A percentile compares a stretch with the other conserved stretches of the same genome.
These are phyloP conservation scores for Microcaecilia unicolor DNA, from an alignment of 2,797 vertebrate genomes.

Conservation along the genomic window DNA sequence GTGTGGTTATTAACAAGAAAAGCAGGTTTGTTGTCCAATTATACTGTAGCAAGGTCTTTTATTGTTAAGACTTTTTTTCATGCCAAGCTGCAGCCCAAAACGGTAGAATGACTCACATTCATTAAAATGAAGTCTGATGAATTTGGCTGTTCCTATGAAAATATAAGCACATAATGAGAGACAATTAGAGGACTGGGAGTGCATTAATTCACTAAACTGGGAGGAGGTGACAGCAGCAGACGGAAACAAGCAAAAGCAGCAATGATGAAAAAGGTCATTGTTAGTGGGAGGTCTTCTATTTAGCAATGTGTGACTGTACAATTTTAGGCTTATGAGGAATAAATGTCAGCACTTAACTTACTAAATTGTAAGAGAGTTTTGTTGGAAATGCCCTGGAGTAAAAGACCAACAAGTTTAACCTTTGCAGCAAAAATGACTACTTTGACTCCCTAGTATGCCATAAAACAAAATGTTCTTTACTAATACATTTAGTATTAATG, in stretches of 20 bases:
- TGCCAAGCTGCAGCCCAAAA: neutral
- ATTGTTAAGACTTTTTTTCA: neutral
- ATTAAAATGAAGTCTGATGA: neutral
- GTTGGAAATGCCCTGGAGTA: neutral
- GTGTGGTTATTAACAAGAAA: neutral
- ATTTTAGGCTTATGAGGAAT: neutral
- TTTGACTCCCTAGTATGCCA: neutral
- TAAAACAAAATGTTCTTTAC: neutral
- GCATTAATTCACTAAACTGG: neutral
- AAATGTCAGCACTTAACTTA: neutral
- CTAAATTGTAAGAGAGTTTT: neutral
- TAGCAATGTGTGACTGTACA: neutral
- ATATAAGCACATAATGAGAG: neutral
- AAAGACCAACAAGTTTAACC: neutral
- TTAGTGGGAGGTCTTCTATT: neutral
- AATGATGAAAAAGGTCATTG: conserved; percentile 2
- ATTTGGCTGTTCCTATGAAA: conserved; percentile 4
- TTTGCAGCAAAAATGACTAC: neutral
- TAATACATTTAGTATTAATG: too few relatives aligned
- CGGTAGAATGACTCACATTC: neutral
- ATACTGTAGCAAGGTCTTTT: neutral
- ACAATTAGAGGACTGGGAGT: neutral
- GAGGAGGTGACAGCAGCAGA: neutral
- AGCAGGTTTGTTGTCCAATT: neutral
- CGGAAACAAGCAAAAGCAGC: neutral